Conservation (phyloP, 2,113 vertebrate genomes). For the Mus pahari region DNA sequence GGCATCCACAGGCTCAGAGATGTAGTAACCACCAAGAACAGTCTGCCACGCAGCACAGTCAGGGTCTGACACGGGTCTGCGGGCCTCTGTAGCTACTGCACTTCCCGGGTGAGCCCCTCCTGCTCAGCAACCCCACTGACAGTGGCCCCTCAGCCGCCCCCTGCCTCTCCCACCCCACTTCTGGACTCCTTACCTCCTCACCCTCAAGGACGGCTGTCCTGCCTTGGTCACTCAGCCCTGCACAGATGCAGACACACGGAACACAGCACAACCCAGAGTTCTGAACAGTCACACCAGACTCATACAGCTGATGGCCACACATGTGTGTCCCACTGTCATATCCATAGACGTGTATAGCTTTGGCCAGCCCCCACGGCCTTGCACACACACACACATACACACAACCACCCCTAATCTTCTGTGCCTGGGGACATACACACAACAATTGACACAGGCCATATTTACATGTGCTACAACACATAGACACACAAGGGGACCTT, state of each 20-base stretch:
- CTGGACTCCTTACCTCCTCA: background rate
- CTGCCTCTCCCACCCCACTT: background rate
- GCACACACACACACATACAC: background rate
- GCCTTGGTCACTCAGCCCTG: background rate
- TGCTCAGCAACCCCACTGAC: background rate
- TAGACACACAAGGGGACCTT: background rate
- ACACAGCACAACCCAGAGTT: background rate
- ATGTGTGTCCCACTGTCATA: background rate
- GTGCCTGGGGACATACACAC: background rate
- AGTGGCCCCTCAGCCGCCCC: background rate
- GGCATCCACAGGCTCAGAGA: background rate
- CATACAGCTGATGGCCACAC: background rate
- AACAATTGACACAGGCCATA: background rate
- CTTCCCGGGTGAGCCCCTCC: background rate
- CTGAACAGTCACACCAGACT: background rate
- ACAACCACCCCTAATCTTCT: background rate
- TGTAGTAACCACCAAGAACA: background rate
- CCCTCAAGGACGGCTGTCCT: background rate
- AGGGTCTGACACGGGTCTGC: rapidly evolving
- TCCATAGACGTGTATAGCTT: background rate
- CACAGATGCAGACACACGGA: background rate
- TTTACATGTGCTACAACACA: background rate
- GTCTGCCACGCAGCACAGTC: background rate
- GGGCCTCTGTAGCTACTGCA: background rate
- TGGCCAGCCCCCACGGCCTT: background rate